A percentile compares a stretch with the other conserved stretches of the same genome.
phyloP scores from a whole-genome alignment of 2,797 vertebrate species.

The Mustela erminea region DNA sequence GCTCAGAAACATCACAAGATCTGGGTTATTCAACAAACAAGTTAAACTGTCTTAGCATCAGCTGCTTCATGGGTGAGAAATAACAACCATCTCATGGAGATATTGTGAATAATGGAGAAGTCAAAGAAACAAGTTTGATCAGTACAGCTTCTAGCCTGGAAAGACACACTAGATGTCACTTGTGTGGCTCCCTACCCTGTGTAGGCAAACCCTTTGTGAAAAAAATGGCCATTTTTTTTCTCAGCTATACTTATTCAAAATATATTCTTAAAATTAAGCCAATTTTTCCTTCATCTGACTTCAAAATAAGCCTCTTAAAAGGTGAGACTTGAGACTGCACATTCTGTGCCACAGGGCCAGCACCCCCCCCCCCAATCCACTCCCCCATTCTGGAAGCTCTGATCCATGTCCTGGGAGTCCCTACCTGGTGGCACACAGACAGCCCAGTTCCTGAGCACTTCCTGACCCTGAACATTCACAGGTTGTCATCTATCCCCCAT shows the following conservation, averaged over 20 bases:
- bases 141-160: neutral
- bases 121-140: neutral
- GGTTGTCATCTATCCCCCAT: neutral
- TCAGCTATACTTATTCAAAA: neutral
- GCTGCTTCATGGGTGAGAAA: neutral
- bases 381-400: neutral
- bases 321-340: neutral
- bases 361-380: too few relatives aligned
- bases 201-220: neutral
- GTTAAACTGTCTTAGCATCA: neutral
- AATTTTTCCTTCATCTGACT: neutral
- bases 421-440: neutral
- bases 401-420: neutral
- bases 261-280: neutral
- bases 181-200: neutral
- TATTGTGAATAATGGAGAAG: neutral
- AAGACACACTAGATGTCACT: neutral
- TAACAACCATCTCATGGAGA: neutral
- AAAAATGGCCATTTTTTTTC: neutral
- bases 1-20: neutral
- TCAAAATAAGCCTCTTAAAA: constrained; percentile 48
- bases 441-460: neutral
- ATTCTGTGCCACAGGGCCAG: too few relatives aligned
- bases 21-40: neutral
- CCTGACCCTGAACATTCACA: neutral